Evolutionary conservation across 1,140 invertebrate genomes (phyloP).

Genomic region (Monochamus saltuarius): DNA sequence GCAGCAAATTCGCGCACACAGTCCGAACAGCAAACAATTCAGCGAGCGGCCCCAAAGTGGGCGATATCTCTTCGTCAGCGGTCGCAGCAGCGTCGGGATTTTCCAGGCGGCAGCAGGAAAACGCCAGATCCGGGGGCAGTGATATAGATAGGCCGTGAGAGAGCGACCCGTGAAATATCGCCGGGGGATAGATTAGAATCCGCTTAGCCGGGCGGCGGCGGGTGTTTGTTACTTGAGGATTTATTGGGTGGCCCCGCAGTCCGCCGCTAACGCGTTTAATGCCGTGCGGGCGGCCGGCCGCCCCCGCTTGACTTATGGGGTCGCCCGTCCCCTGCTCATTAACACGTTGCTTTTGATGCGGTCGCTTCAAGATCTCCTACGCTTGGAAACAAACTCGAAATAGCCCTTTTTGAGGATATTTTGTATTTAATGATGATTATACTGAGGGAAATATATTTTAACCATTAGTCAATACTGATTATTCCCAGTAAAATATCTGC

Average conservation of each 20-base stretch:
- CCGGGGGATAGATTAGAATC: conserved; percentile 45
- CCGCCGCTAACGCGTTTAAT: conserved; percentile 41
- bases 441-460: no score
- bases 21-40: no score
- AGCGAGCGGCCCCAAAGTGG: no score
- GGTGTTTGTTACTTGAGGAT: conserved; percentile 44
- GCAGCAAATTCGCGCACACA: no score
- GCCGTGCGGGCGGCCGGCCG: conserved; percentile 34
- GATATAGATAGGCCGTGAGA: conserved; percentile 29
- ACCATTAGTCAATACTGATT: no score
- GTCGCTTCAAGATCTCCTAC: neutral
- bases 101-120: no score
- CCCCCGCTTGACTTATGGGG: conserved; percentile 34
- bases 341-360: conserved; percentile 31
- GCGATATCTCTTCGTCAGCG: no score
- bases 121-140: conserved; percentile 2
- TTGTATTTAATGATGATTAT: no score
- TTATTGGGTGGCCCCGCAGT: conserved; percentile 36
- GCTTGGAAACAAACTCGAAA: neutral
- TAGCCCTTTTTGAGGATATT: no score
- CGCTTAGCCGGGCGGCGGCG: conserved; percentile 35
- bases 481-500: no score
- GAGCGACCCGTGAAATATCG: conserved; percentile 41
- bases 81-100: no score
- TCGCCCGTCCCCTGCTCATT: conserved; percentile 35